phyloP scores from a whole-genome alignment of 1,140 invertebrate species.

The Drosophila mauritiana region DNA sequence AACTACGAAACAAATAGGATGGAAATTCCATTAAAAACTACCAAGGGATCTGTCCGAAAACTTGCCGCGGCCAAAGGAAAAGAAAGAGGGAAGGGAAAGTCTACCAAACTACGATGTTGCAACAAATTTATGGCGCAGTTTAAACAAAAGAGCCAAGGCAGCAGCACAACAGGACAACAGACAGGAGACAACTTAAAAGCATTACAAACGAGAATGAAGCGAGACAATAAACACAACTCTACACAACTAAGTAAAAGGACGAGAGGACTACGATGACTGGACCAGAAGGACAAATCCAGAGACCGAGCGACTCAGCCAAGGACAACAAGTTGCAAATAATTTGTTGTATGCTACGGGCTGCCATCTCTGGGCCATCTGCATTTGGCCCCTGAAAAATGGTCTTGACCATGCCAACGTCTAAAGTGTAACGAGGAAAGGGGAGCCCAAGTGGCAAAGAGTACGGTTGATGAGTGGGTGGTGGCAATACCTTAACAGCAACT shows the following conservation, averaged over 20 bases:
- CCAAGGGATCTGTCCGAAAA: constrained; percentile 19
- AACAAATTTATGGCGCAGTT: constrained; percentile 72
- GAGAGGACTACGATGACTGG: not conserved
- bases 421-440: not conserved
- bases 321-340: constrained; percentile 77
- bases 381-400: constrained; percentile 66
- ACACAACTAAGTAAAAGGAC: constrained; percentile 41
- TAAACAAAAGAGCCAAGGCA: constrained; percentile 69
- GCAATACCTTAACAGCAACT: constrained; percentile 95
- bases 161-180: constrained; percentile 42
- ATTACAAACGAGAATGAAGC: constrained; percentile 79
- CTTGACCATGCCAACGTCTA: constrained; percentile 39
- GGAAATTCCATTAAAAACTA: constrained; percentile 50
- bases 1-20: constrained; percentile 26
- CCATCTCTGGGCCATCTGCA: constrained; percentile 59
- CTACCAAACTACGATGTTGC: constrained; percentile 62
- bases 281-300: constrained; percentile 55
- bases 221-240: constrained; percentile 72
- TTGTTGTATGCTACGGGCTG: constrained; percentile 48
- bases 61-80: constrained; percentile 23
- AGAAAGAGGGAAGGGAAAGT: constrained; percentile 36
- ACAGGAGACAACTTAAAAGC: constrained; percentile 74
- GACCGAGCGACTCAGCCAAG: constrained; percentile 27
- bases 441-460: not conserved
- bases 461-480: constrained; percentile 45